Evolutionary conservation across 2,797 vertebrate species (phyloP), one percentile per base, ranked within the genome.

Genomic region (Macroramphosus scolopax): DNA sequence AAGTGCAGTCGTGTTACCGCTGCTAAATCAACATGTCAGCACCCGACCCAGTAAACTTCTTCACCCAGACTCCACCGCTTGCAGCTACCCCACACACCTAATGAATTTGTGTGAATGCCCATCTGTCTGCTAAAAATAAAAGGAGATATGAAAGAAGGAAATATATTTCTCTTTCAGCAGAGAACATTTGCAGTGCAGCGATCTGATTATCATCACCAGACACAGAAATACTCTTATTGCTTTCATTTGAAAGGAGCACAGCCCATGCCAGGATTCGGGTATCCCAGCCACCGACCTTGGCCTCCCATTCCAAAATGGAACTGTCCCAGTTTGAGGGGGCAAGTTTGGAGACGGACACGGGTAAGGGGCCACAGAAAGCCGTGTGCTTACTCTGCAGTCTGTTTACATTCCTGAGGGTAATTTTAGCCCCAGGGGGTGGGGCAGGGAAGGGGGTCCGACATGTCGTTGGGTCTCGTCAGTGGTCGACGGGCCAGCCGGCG

Each of bases 21-120:
- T 74, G 87, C 85, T 90, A 91, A 89, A 90, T 90, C 86, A 90
- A 89, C 89, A 88, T 89, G 88, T 91, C 89, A 90, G 83, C 89
- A 48, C 85, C 83, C 72, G 18, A 73, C 77, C 72, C 72, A 77
- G 78, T 84, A 85, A 89, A 87, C 81, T 83, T 87, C 86, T 85
- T 82, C 79, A 82, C 74, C 80, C 77, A 81, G 78, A 71, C 81
- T 86, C 72, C 65, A 83, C 54, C 49, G 74, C 82, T 87, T 68
- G 69, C 72, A 82, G 80, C 81, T 78, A 86, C 76, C 72, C 72
- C 74, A 58, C 72, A 78, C 79, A 85, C 77, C 78, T 83, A 85
- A 85, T 85, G 78, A 86, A 87, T 78, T 72, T 80, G 77, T 68
- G 80, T 77, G 75, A 78, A 82, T 68, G 80, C 51, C 73, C 57